Percentiles rank a stretch among this genome's conserved stretches.
phyloP scores from a whole-genome alignment of 2,113 vertebrate genomes.

The Xiphorhynchus elegans region DNA sequence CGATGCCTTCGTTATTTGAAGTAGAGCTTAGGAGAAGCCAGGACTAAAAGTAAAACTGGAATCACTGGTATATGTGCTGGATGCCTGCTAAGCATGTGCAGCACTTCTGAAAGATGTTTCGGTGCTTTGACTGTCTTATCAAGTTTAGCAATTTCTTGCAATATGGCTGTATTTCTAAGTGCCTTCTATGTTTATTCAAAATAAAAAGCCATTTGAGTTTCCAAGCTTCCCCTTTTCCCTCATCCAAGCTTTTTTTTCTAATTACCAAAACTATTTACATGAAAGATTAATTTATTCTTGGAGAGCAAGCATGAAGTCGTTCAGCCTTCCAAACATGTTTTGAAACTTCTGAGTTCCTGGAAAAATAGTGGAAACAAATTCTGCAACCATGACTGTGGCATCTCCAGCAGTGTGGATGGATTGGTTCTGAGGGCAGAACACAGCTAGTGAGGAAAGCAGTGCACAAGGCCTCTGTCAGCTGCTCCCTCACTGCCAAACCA shows the following conservation, averaged over 20 bases:
- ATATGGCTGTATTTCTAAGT: background rate
- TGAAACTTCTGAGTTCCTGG: background rate
- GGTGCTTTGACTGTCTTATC: background rate
- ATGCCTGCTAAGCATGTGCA: background rate
- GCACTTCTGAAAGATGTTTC: background rate
- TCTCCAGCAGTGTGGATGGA: accelerated
- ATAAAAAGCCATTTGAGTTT: background rate
- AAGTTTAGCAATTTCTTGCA: background rate
- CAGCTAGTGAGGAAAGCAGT: background rate
- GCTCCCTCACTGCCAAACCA: background rate
- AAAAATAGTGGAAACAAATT: background rate
- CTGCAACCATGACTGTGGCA: accelerated
- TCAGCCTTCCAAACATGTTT: background rate
- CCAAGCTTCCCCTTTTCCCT: background rate
- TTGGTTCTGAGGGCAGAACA: accelerated
- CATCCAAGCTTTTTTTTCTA: background rate
- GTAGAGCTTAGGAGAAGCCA: background rate
- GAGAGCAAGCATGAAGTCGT: background rate
- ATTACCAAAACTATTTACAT: background rate
- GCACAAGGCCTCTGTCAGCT: accelerated
- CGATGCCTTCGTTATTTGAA: accelerated
- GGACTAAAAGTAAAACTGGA: background rate
- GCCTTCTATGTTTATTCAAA: background rate
- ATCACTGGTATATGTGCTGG: background rate
- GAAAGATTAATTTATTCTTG: background rate